A percentile compares a stretch with the other conserved stretches of the same genome.
Evolutionary conservation across 2,888 invertebrate species (phyloP).

Genomic region (Lampropteryx suffumata): DNA sequence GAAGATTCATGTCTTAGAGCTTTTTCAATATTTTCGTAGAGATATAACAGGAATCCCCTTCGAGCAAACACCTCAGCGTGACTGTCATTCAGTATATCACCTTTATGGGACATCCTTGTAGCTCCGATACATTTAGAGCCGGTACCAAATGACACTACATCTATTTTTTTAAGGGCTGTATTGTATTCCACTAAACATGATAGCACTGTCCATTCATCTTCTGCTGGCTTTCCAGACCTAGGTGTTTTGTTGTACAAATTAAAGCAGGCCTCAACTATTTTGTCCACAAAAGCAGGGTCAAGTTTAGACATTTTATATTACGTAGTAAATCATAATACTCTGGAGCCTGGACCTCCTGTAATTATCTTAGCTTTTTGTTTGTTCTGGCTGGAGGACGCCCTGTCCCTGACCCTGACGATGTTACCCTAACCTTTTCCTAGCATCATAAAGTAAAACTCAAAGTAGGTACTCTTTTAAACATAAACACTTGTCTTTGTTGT

Average conservation of each 20-base stretch:
- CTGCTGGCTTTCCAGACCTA: constrained; percentile 91
- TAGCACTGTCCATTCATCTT: constrained; percentile 92
- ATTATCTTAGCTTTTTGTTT: too few species aligned
- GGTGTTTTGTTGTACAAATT: constrained; percentile 84
- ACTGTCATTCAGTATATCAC: constrained; percentile 92
- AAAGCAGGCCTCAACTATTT: constrained; percentile 83
- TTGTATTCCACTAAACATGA: constrained; percentile 87
- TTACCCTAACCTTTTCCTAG: too few species aligned
- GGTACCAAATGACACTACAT: constrained; percentile 92
- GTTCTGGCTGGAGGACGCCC: too few species aligned
- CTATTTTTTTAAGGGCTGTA: constrained; percentile 47
- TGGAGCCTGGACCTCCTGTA: too few species aligned
- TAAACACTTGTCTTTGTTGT: too few species aligned
- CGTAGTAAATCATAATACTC: too few species aligned
- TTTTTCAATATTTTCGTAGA: constrained; percentile 85
- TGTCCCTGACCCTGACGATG: too few species aligned
- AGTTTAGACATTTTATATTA: constrained; percentile 45
- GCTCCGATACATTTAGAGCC: constrained; percentile 96
- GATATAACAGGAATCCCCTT: constrained; percentile 90
- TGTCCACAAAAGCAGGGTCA: constrained; percentile 57
- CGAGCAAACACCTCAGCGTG: constrained; percentile 96
- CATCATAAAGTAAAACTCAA: too few species aligned
- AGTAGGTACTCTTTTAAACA: too few species aligned
- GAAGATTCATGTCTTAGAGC: constrained; percentile 53
- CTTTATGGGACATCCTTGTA: constrained; percentile 84